phyloP scores from a whole-genome alignment of 2,113 vertebrate species.

The Picathartes gymnocephalus region DNA sequence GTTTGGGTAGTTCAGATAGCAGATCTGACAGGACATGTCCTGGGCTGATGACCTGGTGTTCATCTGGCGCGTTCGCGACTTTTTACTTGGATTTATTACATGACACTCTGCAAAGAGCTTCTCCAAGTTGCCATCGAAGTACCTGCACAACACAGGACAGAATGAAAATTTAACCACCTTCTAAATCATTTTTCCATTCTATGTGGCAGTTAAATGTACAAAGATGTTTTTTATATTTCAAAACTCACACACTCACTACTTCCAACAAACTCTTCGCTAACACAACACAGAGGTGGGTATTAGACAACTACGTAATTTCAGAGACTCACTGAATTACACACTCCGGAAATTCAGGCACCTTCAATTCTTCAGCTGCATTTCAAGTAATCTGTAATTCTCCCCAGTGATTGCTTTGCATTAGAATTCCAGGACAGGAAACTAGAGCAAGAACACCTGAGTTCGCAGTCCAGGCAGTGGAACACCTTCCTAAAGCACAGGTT shows the following conservation, averaged over 20 bases:
- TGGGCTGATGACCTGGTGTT: slow-evolving; percentile 98
- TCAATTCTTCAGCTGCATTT: background rate
- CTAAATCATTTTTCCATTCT: background rate
- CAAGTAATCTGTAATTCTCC: background rate
- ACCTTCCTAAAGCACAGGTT: background rate
- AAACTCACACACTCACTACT: background rate
- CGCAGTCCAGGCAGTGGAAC: background rate
- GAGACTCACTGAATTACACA: background rate
- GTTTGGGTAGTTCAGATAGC: slow-evolving; percentile 98
- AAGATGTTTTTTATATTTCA: background rate
- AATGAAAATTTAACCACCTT: background rate
- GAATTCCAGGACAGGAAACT: background rate
- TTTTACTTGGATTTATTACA: slow-evolving; percentile 99
- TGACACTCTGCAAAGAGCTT: slow-evolving; percentile 99
- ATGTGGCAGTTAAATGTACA: background rate
- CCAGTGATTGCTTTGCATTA: background rate
- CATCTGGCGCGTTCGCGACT: slow-evolving; percentile 94
- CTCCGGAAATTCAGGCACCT: background rate
- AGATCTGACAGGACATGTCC: slow-evolving; percentile 99
- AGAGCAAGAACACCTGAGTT: background rate
- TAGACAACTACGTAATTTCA: background rate
- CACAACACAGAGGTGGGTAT: background rate
- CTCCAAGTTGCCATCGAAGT: slow-evolving; percentile 99
- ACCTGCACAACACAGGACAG: slow-evolving; percentile 77
- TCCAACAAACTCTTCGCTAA: background rate